A percentile compares a stretch with the other conserved stretches of the same genome.
phyloP scores from a whole-genome alignment of 2,888 invertebrate genomes.

The Odontocolon sp. region DNA sequence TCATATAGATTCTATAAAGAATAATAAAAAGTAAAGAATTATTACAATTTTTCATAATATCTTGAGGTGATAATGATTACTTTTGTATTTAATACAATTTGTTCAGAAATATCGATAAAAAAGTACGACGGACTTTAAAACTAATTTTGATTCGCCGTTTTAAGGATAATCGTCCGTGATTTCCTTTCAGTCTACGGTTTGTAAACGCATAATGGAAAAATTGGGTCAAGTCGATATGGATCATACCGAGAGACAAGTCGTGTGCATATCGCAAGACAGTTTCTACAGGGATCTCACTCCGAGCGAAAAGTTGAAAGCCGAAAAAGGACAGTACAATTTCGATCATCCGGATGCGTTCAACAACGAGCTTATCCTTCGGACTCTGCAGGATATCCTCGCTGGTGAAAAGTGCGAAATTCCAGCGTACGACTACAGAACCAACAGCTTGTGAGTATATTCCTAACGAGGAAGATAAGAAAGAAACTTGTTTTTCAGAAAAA shows the following conservation, averaged over 20 bases:
- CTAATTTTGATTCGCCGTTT: no score
- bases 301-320: slow-evolving; percentile 91
- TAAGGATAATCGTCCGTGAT: no score
- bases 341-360: slow-evolving; percentile 99
- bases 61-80: no score
- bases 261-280: slow-evolving; percentile 97
- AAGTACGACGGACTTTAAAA: no score
- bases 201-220: slow-evolving; percentile 97
- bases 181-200: slow-evolving; percentile 94
- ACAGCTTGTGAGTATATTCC: slow-evolving; percentile 87
- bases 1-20: no score
- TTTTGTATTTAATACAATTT: no score
- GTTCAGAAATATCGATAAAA: no score
- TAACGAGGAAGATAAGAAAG: neutral
- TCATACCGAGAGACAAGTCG: slow-evolving; percentile 93
- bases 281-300: slow-evolving; percentile 95
- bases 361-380: slow-evolving; percentile 90
- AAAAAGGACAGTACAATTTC: slow-evolving; percentile 97
- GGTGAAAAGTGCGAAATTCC: slow-evolving; percentile 95
- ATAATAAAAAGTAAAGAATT: no score
- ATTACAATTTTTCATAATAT: no score
- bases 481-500: no score
- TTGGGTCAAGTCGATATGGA: slow-evolving; percentile 96
- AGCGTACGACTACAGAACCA: slow-evolving; percentile 95
- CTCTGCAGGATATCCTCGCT: slow-evolving; percentile 90